These are phyloP conservation scores for Eulemur rufifrons DNA, from an alignment of 2,113 vertebrate species.

Conservation along the genomic window DNA sequence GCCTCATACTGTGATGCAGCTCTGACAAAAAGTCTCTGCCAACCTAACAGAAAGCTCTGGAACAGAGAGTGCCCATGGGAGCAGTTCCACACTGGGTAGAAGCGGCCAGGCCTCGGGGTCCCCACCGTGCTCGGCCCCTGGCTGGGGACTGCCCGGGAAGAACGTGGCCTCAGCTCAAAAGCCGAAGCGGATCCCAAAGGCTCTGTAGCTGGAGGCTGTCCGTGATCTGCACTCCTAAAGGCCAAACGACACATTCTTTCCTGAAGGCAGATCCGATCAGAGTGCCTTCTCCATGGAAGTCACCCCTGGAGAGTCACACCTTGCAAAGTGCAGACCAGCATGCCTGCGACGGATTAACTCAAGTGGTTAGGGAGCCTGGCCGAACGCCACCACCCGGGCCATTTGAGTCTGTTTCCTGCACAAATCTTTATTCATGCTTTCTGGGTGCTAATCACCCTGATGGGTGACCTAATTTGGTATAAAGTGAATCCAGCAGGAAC, in stretches of 20 bases:
- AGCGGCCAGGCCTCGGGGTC: neutral
- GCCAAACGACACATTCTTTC: neutral
- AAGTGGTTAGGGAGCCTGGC: neutral
- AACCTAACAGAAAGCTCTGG: neutral
- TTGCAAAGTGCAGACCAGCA: neutral
- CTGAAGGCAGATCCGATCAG: neutral
- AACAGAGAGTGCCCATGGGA: neutral
- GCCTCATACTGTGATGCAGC: neutral
- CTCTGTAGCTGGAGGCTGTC: neutral
- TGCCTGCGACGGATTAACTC: neutral
- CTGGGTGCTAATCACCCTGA: neutral
- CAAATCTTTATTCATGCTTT: neutral
- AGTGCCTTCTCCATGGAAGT: neutral
- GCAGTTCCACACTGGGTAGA: neutral
- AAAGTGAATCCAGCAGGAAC: neutral
- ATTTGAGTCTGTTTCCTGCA: neutral
- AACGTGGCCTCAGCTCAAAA: neutral
- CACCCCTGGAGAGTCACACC: neutral
- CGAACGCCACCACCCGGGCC: neutral
- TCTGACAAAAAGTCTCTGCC: neutral
- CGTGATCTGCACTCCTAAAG: accelerated
- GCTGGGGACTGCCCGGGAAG: too few relatives aligned
- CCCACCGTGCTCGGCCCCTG: neutral
- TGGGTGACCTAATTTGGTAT: neutral
- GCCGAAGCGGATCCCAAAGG: neutral